Evolutionary conservation across 2,888 invertebrate genomes (phyloP).

Genomic region (Serripes groenlandicus): DNA sequence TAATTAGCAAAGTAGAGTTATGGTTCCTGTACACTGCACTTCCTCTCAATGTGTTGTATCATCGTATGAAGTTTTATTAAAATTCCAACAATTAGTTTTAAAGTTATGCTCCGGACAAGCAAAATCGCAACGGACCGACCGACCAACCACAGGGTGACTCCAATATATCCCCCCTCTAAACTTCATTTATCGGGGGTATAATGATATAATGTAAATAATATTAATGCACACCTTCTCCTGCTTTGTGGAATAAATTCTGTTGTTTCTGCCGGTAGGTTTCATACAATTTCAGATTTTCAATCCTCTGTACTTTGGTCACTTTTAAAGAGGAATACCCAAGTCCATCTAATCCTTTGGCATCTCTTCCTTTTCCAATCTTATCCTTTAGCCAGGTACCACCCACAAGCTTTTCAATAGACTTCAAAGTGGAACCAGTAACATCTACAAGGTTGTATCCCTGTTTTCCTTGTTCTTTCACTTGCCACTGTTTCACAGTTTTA

Average conservation of each 20-base stretch:
- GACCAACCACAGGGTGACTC: too few relatives aligned
- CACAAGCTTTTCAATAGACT: constrained; percentile 65
- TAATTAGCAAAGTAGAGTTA: too few relatives aligned
- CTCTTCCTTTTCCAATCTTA: constrained; percentile 71
- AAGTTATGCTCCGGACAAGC: too few relatives aligned
- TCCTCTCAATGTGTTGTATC: too few relatives aligned
- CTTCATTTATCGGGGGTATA: too few relatives aligned
- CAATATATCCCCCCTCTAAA: too few relatives aligned
- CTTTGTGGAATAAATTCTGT: constrained; percentile 67
- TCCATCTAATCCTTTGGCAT: constrained; percentile 65
- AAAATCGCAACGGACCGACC: too few relatives aligned
- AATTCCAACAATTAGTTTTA: too few relatives aligned
- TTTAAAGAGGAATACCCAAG: constrained; percentile 58
- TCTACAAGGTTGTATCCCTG: constrained; percentile 31
- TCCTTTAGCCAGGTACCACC: constrained; percentile 67
- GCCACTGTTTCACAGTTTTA: constrained; percentile 63
- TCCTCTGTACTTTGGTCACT: constrained; percentile 72
- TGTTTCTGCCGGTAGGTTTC: constrained; percentile 67
- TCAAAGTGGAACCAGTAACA: constrained; percentile 58
- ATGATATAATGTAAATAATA: too few relatives aligned
- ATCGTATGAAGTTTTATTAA: too few relatives aligned
- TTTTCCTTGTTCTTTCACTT: constrained; percentile 36
- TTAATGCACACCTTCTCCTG: constrained; percentile 46
- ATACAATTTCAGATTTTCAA: constrained; percentile 76
- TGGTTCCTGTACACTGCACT: too few relatives aligned